These are phyloP conservation scores for Chaenocephalus aceratus DNA, from an alignment of 2,113 vertebrate species.

Conservation along the genomic window DNA sequence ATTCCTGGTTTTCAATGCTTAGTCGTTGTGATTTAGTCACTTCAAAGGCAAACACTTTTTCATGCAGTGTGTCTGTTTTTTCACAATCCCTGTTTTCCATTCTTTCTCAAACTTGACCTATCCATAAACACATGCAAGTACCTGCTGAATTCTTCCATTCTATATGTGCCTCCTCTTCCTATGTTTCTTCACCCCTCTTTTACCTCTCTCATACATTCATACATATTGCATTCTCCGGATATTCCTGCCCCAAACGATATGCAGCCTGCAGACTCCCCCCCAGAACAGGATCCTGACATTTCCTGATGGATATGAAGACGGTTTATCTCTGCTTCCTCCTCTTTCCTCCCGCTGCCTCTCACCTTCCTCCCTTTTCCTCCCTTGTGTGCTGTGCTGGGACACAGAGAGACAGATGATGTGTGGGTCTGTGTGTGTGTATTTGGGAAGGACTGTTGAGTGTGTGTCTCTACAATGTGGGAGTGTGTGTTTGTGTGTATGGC, in stretches of 20 bases:
- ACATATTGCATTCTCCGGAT: conserved; percentile 55
- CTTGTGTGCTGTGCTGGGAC: conserved; percentile 32
- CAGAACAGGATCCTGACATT: conserved; percentile 58
- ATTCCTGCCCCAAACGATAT: conserved; percentile 30
- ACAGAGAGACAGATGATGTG: conserved; percentile 41
- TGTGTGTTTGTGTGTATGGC: conserved; percentile 20
- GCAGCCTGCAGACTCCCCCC: conserved; percentile 24
- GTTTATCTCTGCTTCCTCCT: conserved; percentile 54
- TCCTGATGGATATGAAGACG: conserved; percentile 64
- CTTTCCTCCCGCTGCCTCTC: conserved; percentile 11
- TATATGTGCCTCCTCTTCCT: conserved; percentile 16
- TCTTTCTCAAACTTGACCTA: neutral
- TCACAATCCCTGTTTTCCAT: neutral
- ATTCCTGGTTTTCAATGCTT: neutral
- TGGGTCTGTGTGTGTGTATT: conserved; percentile 32
- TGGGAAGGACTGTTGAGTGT: neutral
- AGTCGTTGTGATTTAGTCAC: neutral
- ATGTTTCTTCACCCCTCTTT: conserved; percentile 25
- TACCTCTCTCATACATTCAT: conserved; percentile 44
- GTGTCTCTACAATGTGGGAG: conserved; percentile 21
- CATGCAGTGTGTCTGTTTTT: neutral
- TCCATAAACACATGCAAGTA: neutral
- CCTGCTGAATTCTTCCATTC: conserved; percentile 3
- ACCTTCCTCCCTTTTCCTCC: conserved; percentile 28
- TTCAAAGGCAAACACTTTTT: conserved; percentile 12